A percentile compares a stretch with the other conserved stretches of the same genome.
Conservation (phyloP, 1,140 invertebrate genomes). For the Drosophila chauvacae region DNA sequence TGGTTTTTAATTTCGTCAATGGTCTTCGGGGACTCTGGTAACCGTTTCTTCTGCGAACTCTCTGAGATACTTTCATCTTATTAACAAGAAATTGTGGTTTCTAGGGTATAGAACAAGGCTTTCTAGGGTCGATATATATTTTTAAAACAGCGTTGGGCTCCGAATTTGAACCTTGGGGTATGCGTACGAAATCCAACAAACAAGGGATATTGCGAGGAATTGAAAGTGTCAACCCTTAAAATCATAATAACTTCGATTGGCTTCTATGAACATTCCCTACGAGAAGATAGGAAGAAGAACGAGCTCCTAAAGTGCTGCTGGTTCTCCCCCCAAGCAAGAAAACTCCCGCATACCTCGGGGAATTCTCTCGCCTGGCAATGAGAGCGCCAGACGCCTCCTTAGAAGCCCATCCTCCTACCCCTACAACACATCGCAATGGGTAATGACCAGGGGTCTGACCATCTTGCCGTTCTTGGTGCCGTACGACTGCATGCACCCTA, state of each 20-base stretch:
- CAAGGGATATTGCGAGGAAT: neutral
- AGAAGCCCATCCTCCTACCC: neutral
- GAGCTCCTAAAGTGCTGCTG: neutral
- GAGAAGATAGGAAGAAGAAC: neutral
- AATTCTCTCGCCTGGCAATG: neutral
- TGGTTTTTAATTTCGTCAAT: neutral
- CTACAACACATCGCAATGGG: constrained; percentile 45
- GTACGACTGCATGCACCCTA: constrained; percentile 38
- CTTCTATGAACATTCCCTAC: neutral
- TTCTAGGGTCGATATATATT: neutral
- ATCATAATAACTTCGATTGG: neutral
- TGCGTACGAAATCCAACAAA: neutral
- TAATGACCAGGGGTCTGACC: constrained; percentile 26
- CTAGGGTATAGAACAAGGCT: no score
- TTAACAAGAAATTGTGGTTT: no score
- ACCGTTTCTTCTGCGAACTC: no score
- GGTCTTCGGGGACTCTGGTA: neutral
- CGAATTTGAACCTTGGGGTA: neutral
- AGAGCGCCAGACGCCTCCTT: neutral
- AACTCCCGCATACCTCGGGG: neutral
- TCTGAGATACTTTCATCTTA: no score
- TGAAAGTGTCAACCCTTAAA: neutral
- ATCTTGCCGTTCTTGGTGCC: constrained; percentile 57
- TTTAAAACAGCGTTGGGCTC: neutral
- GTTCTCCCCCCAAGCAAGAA: neutral